phyloP scores from a whole-genome alignment of 2,113 vertebrate species.

The Cervus canadensis region DNA sequence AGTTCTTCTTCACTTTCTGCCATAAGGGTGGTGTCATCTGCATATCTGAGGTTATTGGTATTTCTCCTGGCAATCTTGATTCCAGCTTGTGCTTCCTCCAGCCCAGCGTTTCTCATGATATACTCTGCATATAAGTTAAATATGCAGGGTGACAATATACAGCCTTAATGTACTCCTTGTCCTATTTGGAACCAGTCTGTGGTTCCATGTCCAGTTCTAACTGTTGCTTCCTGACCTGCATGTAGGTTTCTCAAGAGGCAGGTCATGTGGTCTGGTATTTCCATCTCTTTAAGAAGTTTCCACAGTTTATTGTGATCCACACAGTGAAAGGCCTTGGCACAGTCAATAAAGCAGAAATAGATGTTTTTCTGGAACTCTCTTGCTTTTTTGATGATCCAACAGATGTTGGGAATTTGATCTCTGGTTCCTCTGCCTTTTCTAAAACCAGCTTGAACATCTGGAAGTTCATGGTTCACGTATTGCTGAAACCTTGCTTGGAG shows the following conservation, averaged over 20 bases:
- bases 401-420: background rate
- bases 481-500: background rate
- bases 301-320: too few relatives aligned
- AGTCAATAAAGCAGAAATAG: too few relatives aligned
- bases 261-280: too few relatives aligned
- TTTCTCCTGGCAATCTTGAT: background rate
- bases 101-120: background rate
- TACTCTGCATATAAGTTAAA: background rate
- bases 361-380: background rate
- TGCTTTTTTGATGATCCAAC: background rate
- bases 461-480: background rate
- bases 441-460: background rate
- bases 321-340: too few relatives aligned
- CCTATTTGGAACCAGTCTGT: background rate
- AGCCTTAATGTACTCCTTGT: background rate
- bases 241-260: too few relatives aligned
- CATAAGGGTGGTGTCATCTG: background rate
- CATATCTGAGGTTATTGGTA: background rate
- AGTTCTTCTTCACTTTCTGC: background rate
- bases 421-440: background rate
- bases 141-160: background rate
- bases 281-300: too few relatives aligned
- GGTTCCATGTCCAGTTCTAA: too few relatives aligned
- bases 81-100: background rate
- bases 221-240: too few relatives aligned